These are phyloP conservation scores for Hirtodrosophila cameraria DNA, from an alignment of 2,888 invertebrate genomes.

Conservation along the genomic window DNA sequence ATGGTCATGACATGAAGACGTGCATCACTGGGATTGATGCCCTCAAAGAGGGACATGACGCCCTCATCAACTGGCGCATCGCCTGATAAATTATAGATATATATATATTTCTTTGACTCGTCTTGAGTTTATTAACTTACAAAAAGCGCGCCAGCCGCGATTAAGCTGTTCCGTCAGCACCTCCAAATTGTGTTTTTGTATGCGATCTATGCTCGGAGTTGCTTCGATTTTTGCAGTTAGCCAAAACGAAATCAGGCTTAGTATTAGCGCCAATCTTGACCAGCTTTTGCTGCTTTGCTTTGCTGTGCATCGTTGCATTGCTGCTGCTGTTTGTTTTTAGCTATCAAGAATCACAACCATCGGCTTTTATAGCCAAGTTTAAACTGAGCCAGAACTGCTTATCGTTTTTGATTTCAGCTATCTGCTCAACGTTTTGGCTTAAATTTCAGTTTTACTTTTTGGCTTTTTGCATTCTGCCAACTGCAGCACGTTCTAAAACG, in stretches of 20 bases:
- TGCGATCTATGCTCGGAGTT: conserved; percentile 46
- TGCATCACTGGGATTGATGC: conserved; percentile 81
- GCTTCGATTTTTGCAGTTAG: background rate
- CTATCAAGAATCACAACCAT: background rate
- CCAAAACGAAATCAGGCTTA: conserved; percentile 1
- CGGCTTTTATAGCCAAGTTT: conserved; percentile 59
- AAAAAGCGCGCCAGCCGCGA: conserved; percentile 76
- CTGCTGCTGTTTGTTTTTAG: conserved; percentile 6
- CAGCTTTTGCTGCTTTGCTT: conserved; percentile 8
- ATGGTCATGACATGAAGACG: conserved; percentile 72
- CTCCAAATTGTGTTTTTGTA: conserved; percentile 71
- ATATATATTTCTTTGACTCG: background rate
- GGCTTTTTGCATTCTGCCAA: conserved; percentile 5
- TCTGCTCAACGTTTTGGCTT: conserved; percentile 27
- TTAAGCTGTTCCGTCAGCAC: conserved; percentile 66
- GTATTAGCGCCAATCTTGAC: background rate
- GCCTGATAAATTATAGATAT: conserved; percentile 48
- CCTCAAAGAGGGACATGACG: conserved; percentile 77
- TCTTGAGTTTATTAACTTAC: conserved; percentile 61
- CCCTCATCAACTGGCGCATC: conserved; percentile 80
- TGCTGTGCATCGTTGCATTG: conserved; percentile 12
- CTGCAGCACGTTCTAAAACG: conserved; percentile 39
- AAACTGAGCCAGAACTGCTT: conserved; percentile 13
- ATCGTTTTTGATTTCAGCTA: conserved; percentile 25
- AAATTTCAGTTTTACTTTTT: conserved; percentile 23